A percentile compares a stretch with the other conserved stretches of the same genome.
Conservation (phyloP, 2,113 vertebrate genomes). For the Orcinus orca region DNA sequence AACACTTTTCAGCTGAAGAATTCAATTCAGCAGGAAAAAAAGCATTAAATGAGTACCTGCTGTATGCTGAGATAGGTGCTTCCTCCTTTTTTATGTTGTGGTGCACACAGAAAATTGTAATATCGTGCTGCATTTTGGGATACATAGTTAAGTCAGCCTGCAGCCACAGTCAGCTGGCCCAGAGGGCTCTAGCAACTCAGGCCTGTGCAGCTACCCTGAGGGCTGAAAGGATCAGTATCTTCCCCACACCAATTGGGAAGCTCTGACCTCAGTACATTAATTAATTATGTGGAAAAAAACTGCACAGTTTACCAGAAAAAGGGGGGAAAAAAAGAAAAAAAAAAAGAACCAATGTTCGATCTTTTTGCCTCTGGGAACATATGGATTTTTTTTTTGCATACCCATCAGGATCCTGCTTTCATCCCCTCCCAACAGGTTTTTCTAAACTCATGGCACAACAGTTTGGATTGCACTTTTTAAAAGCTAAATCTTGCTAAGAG, state of each 20-base stretch:
- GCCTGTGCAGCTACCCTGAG: neutral
- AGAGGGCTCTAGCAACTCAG: neutral
- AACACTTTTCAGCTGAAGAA: slow-evolving; percentile 32
- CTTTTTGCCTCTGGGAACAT: slow-evolving; percentile 29
- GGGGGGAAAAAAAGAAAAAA: neutral
- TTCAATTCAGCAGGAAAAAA: neutral
- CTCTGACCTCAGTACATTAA: slow-evolving; percentile 18
- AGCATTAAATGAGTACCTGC: neutral
- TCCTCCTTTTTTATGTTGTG: neutral
- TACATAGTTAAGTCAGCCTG: neutral
- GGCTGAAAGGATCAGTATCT: neutral
- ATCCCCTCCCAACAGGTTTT: neutral
- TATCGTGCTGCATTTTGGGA: neutral
- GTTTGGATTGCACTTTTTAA: slow-evolving; percentile 42
- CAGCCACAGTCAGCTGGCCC: neutral
- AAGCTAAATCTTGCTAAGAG: slow-evolving; percentile 14
- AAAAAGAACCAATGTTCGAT: neutral
- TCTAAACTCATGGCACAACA: neutral
- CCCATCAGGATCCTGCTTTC: neutral
- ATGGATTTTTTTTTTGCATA: neutral
- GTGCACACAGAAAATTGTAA: neutral
- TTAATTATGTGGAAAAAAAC: neutral
- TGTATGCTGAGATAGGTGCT: neutral
- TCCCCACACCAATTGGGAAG: neutral
- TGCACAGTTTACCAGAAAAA: neutral